A percentile compares a stretch with the other conserved stretches of the same genome.
phyloP scores from a whole-genome alignment of 2,113 vertebrate species.

The Calonectris borealis region DNA sequence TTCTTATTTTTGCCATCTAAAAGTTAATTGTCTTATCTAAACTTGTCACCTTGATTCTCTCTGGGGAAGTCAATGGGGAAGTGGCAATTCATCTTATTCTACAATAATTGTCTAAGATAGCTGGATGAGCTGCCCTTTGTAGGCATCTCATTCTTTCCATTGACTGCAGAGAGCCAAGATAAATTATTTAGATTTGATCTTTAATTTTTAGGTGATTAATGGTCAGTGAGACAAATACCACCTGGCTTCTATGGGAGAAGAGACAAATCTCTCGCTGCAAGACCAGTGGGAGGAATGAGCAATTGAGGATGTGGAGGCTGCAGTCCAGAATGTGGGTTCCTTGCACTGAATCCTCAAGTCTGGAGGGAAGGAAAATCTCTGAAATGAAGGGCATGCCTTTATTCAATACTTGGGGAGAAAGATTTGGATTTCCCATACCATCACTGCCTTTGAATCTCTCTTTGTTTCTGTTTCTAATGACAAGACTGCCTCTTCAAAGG shows the following conservation, averaged over 20 bases:
- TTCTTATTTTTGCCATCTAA: slow-evolving; percentile 21
- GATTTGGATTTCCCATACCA: neutral
- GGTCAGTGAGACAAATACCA: neutral
- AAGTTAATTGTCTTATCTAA: slow-evolving; percentile 41
- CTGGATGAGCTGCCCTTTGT: neutral
- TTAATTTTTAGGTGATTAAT: slow-evolving; percentile 44
- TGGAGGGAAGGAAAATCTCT: neutral
- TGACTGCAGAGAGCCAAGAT: neutral
- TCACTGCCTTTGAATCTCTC: neutral
- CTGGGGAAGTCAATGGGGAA: slow-evolving; percentile 6
- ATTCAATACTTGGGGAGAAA: neutral
- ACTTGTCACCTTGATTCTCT: slow-evolving; percentile 25
- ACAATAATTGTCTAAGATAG: neutral
- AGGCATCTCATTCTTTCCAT: neutral
- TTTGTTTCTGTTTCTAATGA: neutral
- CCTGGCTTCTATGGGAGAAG: neutral
- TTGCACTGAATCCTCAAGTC: neutral
- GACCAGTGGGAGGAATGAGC: neutral
- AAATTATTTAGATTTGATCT: slow-evolving; percentile 20
- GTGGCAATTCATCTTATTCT: slow-evolving; percentile 41
- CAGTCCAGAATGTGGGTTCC: neutral
- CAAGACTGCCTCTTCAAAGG: neutral
- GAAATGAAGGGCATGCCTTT: neutral
- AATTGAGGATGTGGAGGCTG: neutral
- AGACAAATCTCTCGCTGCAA: neutral